Base-by-base conservation (phyloP, 2,888 invertebrate species). In the Epiblema foenella region DNA sequence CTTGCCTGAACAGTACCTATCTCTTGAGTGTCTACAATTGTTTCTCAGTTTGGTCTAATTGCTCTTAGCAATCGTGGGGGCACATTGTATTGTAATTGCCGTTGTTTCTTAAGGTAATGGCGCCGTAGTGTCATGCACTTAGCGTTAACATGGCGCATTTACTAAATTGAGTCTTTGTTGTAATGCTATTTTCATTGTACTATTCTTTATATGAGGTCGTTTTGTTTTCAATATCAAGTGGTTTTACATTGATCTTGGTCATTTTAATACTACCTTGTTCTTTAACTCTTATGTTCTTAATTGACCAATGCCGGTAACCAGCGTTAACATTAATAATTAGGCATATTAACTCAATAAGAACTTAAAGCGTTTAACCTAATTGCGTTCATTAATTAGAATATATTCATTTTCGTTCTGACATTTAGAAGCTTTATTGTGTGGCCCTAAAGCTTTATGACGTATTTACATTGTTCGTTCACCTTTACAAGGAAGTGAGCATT, bases 131-230 rank as follows among this genome's bases (percentile, higher is more conserved):
- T n/a, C 29, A 79, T 77, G 78, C 76, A 80, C 83, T 83, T 85
- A 85, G 82, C 83, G 83, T 77, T 75, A 71, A 77, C 68, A 77
- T 74, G 72, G 62, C 73, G 69, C 74, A 74, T 77, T 82, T 79
- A 76, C 42, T 51, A 65, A 69, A 69, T 57, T 57, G 33, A 49
- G 56, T 65, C 52, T 64, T 58, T n/a, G n/a, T 65, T 58, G 58
- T 29, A 46, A 39, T 58, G 51, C 33, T 37, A 58, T 58, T 65
- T 58, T 65, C 52, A 46, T 65, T n/a, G 37, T 56, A 46, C 33
- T 42, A 59, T 24, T 37, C 24, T n/a, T 18, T 59, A 42, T 17
- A 54, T 59, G 65, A 54, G 46, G 52, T 60, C 37, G n/a, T 65
- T 70, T 65, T 59, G 42, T 59, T 65, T 57, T 46, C 18, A 68